Percentiles rank a stretch among this genome's conserved stretches.
phyloP scores from a whole-genome alignment of 2,113 vertebrate genomes.

The Cynoglossus semilaevis region DNA sequence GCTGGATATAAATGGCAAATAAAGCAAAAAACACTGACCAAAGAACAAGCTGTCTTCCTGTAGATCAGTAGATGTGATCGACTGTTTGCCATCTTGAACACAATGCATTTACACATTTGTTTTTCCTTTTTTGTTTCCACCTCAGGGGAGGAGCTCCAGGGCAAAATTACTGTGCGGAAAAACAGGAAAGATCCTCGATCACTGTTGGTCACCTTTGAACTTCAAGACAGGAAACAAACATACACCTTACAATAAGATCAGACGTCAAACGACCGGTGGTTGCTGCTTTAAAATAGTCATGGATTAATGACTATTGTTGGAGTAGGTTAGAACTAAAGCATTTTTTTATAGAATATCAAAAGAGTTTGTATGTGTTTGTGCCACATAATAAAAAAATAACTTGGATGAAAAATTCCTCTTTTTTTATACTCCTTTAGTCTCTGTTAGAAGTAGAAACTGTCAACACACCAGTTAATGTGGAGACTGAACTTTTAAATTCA shows the following conservation, averaged over 20 bases:
- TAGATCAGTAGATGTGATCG: neutral
- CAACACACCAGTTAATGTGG: no score
- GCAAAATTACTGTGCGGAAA: conserved; percentile 83
- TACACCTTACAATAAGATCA: conserved; percentile 82
- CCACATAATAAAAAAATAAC: conserved; percentile 40
- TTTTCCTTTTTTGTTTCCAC: conserved; percentile 20
- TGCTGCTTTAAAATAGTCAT: neutral
- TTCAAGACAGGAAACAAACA: conserved; percentile 79
- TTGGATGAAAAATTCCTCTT: neutral
- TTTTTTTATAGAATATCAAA: neutral
- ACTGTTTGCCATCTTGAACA: neutral
- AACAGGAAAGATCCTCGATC: conserved; percentile 92
- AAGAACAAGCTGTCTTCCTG: neutral
- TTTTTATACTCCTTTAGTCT: neutral
- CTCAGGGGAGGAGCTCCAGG: conserved; percentile 83
- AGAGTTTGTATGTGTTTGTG: conserved; percentile 8
- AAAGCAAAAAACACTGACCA: no score
- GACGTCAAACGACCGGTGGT: neutral
- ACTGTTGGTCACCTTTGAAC: conserved; percentile 80
- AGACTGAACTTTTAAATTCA: neutral
- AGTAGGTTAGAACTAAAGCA: neutral
- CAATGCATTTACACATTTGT: neutral
- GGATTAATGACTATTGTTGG: neutral
- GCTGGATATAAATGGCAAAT: no score
- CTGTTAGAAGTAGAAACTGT: neutral